phyloP scores from a whole-genome alignment of 2,113 vertebrate genomes.

The Zosterops borbonicus region DNA sequence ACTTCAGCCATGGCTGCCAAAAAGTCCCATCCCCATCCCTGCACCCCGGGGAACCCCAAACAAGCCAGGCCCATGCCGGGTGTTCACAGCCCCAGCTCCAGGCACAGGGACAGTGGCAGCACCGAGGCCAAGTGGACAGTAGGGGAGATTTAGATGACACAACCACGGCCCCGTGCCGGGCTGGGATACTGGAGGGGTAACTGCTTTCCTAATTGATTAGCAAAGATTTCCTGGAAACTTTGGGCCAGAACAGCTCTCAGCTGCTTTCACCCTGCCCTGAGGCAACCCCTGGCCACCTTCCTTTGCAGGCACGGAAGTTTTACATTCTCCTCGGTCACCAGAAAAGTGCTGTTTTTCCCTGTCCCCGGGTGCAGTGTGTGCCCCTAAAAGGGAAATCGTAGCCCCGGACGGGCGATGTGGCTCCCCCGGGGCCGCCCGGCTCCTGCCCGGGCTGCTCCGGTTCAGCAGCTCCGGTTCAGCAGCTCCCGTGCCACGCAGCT shows the following conservation, averaged over 20 bases:
- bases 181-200: neutral
- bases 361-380: rapidly evolving
- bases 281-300: neutral
- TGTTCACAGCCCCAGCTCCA: neutral
- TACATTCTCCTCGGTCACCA: rapidly evolving
- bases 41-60: neutral
- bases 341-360: neutral
- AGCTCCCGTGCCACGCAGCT: neutral
- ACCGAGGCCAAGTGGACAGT: neutral
- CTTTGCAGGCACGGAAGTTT: neutral
- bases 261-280: neutral
- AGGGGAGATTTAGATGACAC: neutral
- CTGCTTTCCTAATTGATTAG: neutral
- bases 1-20: rapidly evolving
- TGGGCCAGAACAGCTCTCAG: neutral
- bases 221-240: neutral
- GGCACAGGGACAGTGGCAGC: neutral
- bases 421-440: rapidly evolving
- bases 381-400: rapidly evolving
- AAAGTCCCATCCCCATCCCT: neutral
- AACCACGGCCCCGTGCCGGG: neutral
- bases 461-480: neutral
- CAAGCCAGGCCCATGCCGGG: rapidly evolving
- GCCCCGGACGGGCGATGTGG: rapidly evolving
- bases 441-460: neutral